Base-by-base conservation (phyloP, 92 coral and sea anemone species). In the Galaxea fascicularis region DNA sequence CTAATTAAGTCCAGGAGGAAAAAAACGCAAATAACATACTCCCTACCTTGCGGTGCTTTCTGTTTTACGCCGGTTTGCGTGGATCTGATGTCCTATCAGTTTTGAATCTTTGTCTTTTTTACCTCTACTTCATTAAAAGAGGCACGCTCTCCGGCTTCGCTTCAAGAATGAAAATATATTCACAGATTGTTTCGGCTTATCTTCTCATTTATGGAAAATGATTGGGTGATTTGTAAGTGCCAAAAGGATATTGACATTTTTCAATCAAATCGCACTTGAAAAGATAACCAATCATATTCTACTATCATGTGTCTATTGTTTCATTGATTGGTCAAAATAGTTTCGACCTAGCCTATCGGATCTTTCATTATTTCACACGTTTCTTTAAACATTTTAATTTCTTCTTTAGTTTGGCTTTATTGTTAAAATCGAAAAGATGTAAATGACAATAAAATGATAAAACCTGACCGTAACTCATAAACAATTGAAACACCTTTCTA, bases 141-240 rank as follows among this genome's bases (percentile, higher is more conserved):
- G 49, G 27, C 84, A 24, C 26, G 59, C 20, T 22, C 59, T 47
- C 52, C 51, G n/a, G n/a, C n/a, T 29, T 27, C 66, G 75, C 24
- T 52, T 51, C 65, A 52, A 77, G 63, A 79, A 51, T 79, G 75
- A 51, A 65, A 67, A 66, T 79, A 51, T 66, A 79, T 79, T 79
- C 76, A 51, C 65, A 54, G 74, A 67, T 79, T 71, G 74, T 51
- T 35, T 64, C n/a, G n/a, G n/a, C 65, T 65, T 79, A 66, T 79
- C 74, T 79, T 29, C 51, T 54, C 18, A 1, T 66, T 21, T 27
- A 25, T 29, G 18, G 84, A 52, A 66, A 25, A 14, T 67, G 75
- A 79, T 79, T 79, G 84, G 84, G 20, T 66, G 65, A 35, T 24
- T 31, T 67, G 30, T 49, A 10, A 64, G 52, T 51, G 84, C 49